Percentiles rank a stretch among this genome's conserved stretches.
These are phyloP conservation scores for Eupeodes luniger DNA, from an alignment of 2,888 invertebrate genomes.

Conservation along the genomic window DNA sequence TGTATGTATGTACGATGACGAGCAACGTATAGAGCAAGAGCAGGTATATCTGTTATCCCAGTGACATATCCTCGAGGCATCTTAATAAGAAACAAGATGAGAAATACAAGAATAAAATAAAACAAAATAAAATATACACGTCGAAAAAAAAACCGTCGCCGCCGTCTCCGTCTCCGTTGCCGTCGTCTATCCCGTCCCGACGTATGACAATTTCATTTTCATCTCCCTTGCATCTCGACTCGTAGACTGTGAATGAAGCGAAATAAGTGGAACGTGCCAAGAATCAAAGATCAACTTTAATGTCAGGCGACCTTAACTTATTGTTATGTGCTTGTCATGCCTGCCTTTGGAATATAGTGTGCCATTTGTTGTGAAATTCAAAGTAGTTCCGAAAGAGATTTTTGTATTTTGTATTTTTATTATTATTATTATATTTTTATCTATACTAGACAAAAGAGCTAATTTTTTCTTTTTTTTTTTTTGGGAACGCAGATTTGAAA, in stretches of 20 bases:
- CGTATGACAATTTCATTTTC: slow-evolving; percentile 66
- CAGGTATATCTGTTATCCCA: slow-evolving; percentile 60
- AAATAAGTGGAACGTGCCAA: slow-evolving; percentile 71
- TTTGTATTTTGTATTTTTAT: slow-evolving; percentile 20
- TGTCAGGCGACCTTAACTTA: slow-evolving; percentile 59
- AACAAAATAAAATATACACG: not conserved
- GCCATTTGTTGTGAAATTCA: slow-evolving; percentile 41
- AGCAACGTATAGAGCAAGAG: slow-evolving; percentile 3
- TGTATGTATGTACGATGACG: no score
- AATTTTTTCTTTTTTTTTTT: no score
- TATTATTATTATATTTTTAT: not conserved
- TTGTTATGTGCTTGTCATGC: slow-evolving; percentile 56
- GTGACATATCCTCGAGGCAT: slow-evolving; percentile 71
- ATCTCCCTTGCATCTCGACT: slow-evolving; percentile 41
- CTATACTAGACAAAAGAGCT: no score
- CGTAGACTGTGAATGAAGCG: slow-evolving; percentile 56
- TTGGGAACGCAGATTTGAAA: no score
- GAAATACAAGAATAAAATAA: slow-evolving; percentile 40
- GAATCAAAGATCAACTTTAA: slow-evolving; percentile 70
- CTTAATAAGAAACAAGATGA: slow-evolving; percentile 65
- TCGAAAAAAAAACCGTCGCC: no score
- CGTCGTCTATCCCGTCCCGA: not conserved
- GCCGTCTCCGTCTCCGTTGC: no score
- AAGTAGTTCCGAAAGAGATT: slow-evolving; percentile 29
- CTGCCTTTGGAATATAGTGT: slow-evolving; percentile 12